Evolutionary conservation across 2,113 vertebrate genomes (phyloP).

Genomic region (Choloepus hoffmanni): DNA sequence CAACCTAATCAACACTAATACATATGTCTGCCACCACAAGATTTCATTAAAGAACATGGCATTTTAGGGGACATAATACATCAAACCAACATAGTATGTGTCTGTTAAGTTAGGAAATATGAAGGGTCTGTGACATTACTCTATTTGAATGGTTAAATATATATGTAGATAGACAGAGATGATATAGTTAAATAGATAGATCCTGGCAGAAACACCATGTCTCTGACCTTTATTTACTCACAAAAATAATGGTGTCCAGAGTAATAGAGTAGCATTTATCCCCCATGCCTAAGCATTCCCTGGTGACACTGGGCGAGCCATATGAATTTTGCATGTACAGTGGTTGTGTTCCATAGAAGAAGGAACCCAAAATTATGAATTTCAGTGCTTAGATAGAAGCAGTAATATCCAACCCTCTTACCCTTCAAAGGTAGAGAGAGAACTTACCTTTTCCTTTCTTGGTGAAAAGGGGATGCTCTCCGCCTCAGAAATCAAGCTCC

Average conservation of each 20-base stretch:
- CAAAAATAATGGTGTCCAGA: background rate
- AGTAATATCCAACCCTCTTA: background rate
- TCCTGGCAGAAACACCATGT: background rate
- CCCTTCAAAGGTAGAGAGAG: background rate
- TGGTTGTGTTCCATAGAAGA: background rate
- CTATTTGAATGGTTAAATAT: background rate
- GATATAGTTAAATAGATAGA: background rate
- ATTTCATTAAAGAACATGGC: too few relatives aligned
- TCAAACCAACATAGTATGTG: background rate
- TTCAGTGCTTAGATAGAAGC: background rate
- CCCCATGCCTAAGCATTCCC: background rate
- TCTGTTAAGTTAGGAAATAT: background rate
- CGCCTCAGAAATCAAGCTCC: accelerated
- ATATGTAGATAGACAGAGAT: background rate
- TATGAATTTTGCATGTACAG: background rate
- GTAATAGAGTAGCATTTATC: background rate
- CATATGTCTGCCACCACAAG: too few relatives aligned
- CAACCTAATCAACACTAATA: too few relatives aligned
- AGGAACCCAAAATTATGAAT: background rate
- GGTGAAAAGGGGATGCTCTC: background rate
- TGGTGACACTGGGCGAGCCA: background rate
- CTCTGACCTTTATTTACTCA: background rate
- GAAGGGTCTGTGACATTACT: background rate
- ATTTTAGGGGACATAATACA: too few relatives aligned
- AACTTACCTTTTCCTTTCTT: background rate